phyloP scores from a whole-genome alignment of 2,888 invertebrate species.

The Philopedon plagiatum region DNA sequence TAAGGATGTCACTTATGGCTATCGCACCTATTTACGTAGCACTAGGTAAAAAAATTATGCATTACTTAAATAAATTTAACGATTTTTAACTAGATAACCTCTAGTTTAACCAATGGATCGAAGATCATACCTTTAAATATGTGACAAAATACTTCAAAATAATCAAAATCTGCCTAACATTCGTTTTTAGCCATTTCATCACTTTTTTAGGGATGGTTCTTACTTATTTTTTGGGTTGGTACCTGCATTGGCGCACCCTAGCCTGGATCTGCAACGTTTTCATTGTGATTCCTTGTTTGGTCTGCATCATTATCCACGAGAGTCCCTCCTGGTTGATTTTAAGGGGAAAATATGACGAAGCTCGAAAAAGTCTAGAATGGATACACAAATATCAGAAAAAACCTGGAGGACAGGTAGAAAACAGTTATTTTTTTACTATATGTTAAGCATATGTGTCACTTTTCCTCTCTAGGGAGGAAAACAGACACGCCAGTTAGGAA shows the following conservation, averaged over 20 bases:
- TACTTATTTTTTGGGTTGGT: constrained; percentile 72
- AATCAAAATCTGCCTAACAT: too few relatives aligned
- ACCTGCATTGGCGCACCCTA: constrained; percentile 71
- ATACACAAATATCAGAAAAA: constrained; percentile 67
- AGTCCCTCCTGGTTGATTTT: constrained; percentile 74
- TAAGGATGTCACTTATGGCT: constrained; percentile 74
- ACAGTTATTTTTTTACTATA: too few relatives aligned
- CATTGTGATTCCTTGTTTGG: constrained; percentile 69
- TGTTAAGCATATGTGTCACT: too few relatives aligned
- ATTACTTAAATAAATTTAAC: too few relatives aligned
- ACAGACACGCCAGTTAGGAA: too few relatives aligned
- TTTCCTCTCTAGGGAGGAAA: too few relatives aligned
- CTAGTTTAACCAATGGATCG: not conserved
- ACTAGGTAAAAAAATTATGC: constrained; percentile 69
- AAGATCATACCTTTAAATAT: not conserved
- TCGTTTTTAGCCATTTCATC: not conserved
- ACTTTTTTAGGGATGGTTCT: not conserved
- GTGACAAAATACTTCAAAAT: too few relatives aligned
- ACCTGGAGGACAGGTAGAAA: constrained; percentile 62
- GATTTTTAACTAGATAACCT: not conserved
- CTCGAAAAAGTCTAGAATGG: constrained; percentile 71
- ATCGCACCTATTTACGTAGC: constrained; percentile 74
- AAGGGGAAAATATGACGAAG: constrained; percentile 71
- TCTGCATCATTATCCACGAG: constrained; percentile 72
- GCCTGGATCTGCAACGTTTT: constrained; percentile 73